Evolutionary conservation across 2,113 vertebrate genomes (phyloP).

Genomic region (Ranitomeya imitator): DNA sequence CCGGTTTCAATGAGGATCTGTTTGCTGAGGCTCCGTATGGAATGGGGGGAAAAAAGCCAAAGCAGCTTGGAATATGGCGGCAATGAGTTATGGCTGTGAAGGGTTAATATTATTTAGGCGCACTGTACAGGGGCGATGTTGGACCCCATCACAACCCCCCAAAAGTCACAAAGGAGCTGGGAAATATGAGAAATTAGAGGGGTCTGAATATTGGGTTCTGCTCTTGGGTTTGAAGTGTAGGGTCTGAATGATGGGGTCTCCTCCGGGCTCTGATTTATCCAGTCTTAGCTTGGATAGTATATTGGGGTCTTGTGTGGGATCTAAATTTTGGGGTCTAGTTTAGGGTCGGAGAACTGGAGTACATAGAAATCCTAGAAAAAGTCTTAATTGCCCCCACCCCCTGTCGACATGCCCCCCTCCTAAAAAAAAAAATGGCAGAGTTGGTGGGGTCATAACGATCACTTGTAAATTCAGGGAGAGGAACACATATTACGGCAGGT

Average conservation of each 20-base stretch:
- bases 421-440: too few relatives aligned
- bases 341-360: neutral
- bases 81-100: neutral
- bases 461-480: too few relatives aligned
- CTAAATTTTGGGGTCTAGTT: neutral
- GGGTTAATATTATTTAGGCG: neutral
- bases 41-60: too few relatives aligned
- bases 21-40: neutral
- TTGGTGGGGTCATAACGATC: too few relatives aligned
- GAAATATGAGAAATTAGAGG: neutral
- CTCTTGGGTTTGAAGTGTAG: neutral
- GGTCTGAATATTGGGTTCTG: neutral
- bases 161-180: too few relatives aligned
- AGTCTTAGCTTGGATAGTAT: neutral
- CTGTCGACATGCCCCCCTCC: too few relatives aligned
- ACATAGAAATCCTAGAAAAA: too few relatives aligned
- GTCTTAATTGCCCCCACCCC: too few relatives aligned
- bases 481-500: too few relatives aligned
- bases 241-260: neutral
- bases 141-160: too few relatives aligned
- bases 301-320: neutral
- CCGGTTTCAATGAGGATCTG: neutral
- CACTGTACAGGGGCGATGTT: too few relatives aligned
- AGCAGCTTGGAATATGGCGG: neutral
- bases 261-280: neutral